A percentile compares a stretch with the other conserved stretches of the same genome.
Conservation (phyloP, 2,113 vertebrate species). For the Eulemur rufifrons region DNA sequence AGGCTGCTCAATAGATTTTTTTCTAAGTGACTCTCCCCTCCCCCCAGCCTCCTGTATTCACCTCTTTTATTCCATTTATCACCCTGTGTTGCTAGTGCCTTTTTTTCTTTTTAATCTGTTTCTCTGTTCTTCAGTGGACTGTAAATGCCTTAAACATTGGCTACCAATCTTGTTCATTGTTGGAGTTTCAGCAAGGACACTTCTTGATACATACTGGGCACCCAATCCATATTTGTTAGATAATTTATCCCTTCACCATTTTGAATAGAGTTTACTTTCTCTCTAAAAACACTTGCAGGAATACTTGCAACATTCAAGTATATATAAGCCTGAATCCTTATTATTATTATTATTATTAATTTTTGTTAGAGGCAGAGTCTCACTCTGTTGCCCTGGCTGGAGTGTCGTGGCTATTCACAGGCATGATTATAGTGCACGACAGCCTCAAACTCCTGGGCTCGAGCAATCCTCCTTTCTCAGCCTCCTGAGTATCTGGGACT, state of each 20-base stretch:
- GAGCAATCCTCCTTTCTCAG: background rate
- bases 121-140: background rate
- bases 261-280: background rate
- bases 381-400: background rate
- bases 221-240: background rate
- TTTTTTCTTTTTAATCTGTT: background rate
- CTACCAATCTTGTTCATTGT: background rate
- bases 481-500: background rate
- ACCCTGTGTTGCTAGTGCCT: background rate
- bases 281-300: background rate
- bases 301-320: constrained; percentile 5
- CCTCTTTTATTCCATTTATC: background rate
- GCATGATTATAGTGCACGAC: background rate
- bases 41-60: background rate
- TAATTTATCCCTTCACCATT: background rate
- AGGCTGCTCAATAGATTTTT: background rate
- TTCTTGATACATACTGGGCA: background rate
- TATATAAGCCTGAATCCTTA: background rate
- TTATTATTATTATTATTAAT: background rate
- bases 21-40: background rate
- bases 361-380: background rate
- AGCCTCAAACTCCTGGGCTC: background rate
- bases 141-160: background rate
- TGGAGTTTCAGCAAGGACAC: background rate
- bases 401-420: background rate